Conservation (phyloP, 2,797 vertebrate genomes). For the Lophius americanus region DNA sequence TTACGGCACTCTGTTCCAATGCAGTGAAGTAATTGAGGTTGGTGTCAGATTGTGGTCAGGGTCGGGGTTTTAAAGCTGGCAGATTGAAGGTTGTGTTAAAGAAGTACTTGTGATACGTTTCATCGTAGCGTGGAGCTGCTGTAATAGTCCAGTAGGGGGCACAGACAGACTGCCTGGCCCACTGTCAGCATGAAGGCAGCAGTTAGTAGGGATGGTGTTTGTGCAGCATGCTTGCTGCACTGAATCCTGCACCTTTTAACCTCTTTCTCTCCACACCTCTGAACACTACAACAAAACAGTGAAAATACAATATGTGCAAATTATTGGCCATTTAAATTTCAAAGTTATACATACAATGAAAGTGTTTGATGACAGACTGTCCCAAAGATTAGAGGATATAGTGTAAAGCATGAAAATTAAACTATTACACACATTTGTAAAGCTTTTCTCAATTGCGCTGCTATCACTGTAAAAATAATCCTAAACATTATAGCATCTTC, state of each 20-base stretch:
- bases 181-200: conserved; percentile 3
- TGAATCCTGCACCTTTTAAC: conserved; percentile 6
- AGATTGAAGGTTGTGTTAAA: conserved; percentile 73
- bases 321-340: background rate
- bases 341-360: background rate
- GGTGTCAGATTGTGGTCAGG: conserved; percentile 81
- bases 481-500: too few relatives aligned
- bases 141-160: conserved; percentile 88
- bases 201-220: conserved; percentile 12
- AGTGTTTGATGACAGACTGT: conserved; percentile 2
- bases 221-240: conserved; percentile 8
- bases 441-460: background rate
- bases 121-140: conserved; percentile 22
- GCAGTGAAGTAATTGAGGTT: conserved; percentile 80
- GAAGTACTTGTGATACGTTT: conserved; percentile 47
- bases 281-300: conserved; percentile 19
- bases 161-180: conserved; percentile 69
- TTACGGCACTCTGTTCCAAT: conserved; percentile 69
- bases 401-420: background rate
- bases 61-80: conserved; percentile 63
- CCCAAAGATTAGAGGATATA: background rate
- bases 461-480: background rate
- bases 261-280: conserved; percentile 24
- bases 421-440: background rate
- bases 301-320: conserved; percentile 11